These are phyloP conservation scores for Caenorhabditis sp. DNA, from an alignment of 2,888 invertebrate species.

Conservation along the genomic window DNA sequence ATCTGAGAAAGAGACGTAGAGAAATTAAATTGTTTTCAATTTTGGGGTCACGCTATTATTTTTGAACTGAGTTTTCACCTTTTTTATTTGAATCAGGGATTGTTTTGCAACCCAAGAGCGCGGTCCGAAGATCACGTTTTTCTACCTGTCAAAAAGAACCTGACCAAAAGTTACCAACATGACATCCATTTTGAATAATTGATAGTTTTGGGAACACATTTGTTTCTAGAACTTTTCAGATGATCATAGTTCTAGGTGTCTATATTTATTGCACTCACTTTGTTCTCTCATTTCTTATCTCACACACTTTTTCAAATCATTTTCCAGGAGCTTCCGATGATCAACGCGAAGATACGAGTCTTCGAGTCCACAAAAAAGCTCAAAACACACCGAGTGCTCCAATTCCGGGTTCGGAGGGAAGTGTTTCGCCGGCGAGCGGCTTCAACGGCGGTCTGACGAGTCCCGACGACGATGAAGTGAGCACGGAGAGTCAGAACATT, in stretches of 20 bases:
- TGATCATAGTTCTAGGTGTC: too few species aligned
- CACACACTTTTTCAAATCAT: not conserved
- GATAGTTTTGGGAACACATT: too few species aligned
- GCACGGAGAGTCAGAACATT: slow-evolving; percentile 77
- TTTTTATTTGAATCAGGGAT: too few species aligned
- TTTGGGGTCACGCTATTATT: slow-evolving; percentile 19
- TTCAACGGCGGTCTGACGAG: slow-evolving; percentile 17
- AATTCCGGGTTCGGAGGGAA: slow-evolving; percentile 44
- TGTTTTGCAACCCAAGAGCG: too few species aligned
- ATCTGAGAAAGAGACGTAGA: too few species aligned
- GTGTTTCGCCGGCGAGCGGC: slow-evolving; percentile 16
- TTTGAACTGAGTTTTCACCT: not conserved
- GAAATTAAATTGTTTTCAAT: too few species aligned
- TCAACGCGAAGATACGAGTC: slow-evolving; percentile 28
- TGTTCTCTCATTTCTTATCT: not conserved
- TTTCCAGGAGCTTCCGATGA: slow-evolving; percentile 46
- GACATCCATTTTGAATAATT: too few species aligned
- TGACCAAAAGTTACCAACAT: too few species aligned
- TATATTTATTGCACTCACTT: too few species aligned
- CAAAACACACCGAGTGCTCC: slow-evolving; percentile 64
- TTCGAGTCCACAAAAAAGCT: slow-evolving; percentile 44
- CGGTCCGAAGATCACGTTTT: too few species aligned
- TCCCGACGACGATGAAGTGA: slow-evolving; percentile 47
- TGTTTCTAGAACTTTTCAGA: too few species aligned
- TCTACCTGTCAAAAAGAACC: too few species aligned